Percentiles rank a stretch among this genome's conserved stretches.
Conservation (phyloP, 1,140 invertebrate genomes). For the Anoplolepis gracilipes region DNA sequence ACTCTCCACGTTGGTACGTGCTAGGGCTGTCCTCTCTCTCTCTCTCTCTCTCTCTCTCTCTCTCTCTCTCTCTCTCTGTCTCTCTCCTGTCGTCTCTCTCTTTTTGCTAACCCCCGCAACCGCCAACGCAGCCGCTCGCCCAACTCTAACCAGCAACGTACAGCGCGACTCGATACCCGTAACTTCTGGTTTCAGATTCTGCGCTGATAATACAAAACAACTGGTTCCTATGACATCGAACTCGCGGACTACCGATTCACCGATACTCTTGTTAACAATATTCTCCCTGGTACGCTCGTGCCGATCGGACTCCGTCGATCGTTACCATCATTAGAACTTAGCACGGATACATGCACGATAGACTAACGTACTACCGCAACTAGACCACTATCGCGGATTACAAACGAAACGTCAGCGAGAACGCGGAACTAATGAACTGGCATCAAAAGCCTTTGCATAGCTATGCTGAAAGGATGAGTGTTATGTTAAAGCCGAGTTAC, state of each 20-base stretch:
- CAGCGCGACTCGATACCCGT: constrained; percentile 65
- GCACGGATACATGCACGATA: not conserved
- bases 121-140: constrained; percentile 23
- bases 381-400: constrained; percentile 27
- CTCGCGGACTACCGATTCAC: constrained; percentile 59
- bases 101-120: constrained; percentile 45
- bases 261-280: constrained; percentile 66
- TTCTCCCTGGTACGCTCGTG: constrained; percentile 31
- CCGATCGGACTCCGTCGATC: constrained; percentile 20
- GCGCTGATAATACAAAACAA: constrained; percentile 59
- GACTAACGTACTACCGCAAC: not conserved
- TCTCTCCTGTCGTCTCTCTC: not conserved
- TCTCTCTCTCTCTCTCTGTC: not conserved
- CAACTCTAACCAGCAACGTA: constrained; percentile 43
- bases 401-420: constrained; percentile 46
- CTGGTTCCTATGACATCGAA: constrained; percentile 70
- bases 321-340: constrained; percentile 50
- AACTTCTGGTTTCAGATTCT: constrained; percentile 71
- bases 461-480: not conserved
- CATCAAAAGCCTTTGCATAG: constrained; percentile 31
- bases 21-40: not conserved
- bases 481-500: constrained; percentile 5
- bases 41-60: not conserved
- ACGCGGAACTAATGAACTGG: constrained; percentile 38
- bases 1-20: constrained; percentile 48